These are phyloP conservation scores for Microtus montanus DNA, from an alignment of 2,113 vertebrate species.

Conservation along the genomic window DNA sequence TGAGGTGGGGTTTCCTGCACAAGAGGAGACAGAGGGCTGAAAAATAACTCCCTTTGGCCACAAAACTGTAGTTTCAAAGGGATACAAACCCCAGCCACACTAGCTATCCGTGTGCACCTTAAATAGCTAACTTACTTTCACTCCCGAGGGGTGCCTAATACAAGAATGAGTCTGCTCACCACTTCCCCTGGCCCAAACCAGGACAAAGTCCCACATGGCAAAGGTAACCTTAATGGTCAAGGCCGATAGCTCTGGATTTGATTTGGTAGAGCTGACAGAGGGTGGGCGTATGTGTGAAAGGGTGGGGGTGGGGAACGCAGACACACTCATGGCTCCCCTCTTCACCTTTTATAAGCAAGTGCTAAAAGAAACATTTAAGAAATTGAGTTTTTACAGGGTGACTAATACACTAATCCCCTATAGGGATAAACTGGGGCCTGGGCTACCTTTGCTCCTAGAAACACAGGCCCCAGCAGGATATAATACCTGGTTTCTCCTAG, in stretches of 20 bases:
- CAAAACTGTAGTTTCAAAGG: not conserved
- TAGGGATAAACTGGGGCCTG: conserved; percentile 80
- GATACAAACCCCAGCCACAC: not conserved
- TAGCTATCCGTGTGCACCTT: not conserved
- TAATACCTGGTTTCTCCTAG: conserved; percentile 83
- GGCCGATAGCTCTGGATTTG: conserved; percentile 54
- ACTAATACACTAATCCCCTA: conserved; percentile 82
- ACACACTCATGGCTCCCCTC: conserved; percentile 69
- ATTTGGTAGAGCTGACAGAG: conserved; percentile 63
- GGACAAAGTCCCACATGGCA: conserved; percentile 12
- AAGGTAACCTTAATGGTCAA: conserved; percentile 55
- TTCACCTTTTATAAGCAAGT: conserved; percentile 78
- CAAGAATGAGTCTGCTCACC: conserved; percentile 28
- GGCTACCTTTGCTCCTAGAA: conserved; percentile 78
- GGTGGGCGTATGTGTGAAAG: not conserved
- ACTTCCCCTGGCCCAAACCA: conserved; percentile 26
- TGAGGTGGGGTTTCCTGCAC: not conserved
- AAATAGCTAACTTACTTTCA: conserved; percentile 28
- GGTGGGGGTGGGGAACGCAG: conserved; percentile 54
- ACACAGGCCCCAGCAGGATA: conserved; percentile 79
- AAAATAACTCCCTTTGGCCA: not conserved
- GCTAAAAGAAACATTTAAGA: conserved; percentile 81
- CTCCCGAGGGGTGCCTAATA: not conserved
- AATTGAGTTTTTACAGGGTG: conserved; percentile 82
- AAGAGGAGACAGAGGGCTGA: not conserved